Conservation (phyloP, 2,797 vertebrate genomes). For the Diglossa cyanea region DNA sequence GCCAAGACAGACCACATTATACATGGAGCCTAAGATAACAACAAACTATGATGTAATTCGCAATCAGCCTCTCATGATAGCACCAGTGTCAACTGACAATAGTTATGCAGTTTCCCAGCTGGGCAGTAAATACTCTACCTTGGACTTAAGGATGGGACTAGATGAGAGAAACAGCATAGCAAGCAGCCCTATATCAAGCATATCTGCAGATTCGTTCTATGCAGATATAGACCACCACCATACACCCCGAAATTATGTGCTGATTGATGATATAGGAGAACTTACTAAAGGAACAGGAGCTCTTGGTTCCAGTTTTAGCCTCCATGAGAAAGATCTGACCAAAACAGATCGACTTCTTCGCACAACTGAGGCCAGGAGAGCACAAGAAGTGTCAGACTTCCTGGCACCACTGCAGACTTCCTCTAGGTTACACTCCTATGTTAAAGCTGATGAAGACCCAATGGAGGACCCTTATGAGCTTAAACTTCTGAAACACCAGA, state of each 20-base stretch:
- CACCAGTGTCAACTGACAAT: slow-evolving; percentile 90
- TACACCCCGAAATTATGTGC: slow-evolving; percentile 90
- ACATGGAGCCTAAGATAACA: slow-evolving; percentile 93
- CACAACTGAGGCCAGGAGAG: slow-evolving; percentile 87
- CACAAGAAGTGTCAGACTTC: slow-evolving; percentile 94
- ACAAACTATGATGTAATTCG: slow-evolving; percentile 95
- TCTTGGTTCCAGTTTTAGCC: slow-evolving; percentile 86
- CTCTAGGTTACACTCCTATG: slow-evolving; percentile 88
- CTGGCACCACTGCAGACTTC: slow-evolving; percentile 86
- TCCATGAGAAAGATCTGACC: slow-evolving; percentile 93
- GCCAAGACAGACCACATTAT: slow-evolving; percentile 85
- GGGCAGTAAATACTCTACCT: slow-evolving; percentile 88
- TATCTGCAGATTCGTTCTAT: slow-evolving; percentile 97
- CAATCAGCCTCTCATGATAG: slow-evolving; percentile 94
- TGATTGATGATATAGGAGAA: slow-evolving; percentile 97
- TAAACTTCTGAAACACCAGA: slow-evolving; percentile 97
- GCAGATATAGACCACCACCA: slow-evolving; percentile 94
- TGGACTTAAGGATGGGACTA: slow-evolving; percentile 92
- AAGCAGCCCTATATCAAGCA: slow-evolving; percentile 96
- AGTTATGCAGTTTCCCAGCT: slow-evolving; percentile 89
- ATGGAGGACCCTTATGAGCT: slow-evolving; percentile 99
- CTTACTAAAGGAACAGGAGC: slow-evolving; percentile 90
- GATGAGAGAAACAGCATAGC: slow-evolving; percentile 93
- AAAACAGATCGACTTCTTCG: slow-evolving; percentile 92
- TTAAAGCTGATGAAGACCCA: slow-evolving; percentile 93